Evolutionary conservation across 2,888 invertebrate genomes (phyloP).

Genomic region (Chloromyia formosa): DNA sequence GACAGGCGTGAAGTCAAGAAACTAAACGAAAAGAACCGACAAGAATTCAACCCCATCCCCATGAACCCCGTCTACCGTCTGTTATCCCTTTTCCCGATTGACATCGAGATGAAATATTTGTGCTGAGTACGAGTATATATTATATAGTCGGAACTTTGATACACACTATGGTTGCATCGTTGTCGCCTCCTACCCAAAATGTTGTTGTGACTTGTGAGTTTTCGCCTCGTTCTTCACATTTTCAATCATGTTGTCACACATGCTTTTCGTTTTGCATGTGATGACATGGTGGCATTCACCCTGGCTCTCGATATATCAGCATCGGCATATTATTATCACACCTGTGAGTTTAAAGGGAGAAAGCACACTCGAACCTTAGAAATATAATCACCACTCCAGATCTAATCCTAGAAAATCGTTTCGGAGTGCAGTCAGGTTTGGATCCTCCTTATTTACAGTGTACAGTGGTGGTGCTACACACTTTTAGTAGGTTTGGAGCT

Average conservation of each 20-base stretch:
- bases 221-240: neutral
- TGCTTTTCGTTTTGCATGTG: slow-evolving; percentile 9
- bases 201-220: neutral
- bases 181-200: neutral
- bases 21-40: slow-evolving; percentile 4
- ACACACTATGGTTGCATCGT: neutral
- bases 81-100: no score
- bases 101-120: no score
- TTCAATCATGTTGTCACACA: slow-evolving; percentile 11
- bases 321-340: neutral
- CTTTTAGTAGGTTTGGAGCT: neutral
- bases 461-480: neutral
- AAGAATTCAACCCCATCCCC: neutral
- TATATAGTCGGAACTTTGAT: no score
- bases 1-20: slow-evolving; percentile 18
- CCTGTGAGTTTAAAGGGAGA: slow-evolving; percentile 21
- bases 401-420: slow-evolving; percentile 20
- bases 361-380: no score
- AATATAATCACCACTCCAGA: neutral
- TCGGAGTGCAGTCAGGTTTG: neutral
- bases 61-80: neutral
- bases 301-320: slow-evolving; percentile 28
- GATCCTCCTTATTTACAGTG: neutral
- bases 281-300: slow-evolving; percentile 15
- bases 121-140: no score